Conservation (phyloP, 2,113 vertebrate genomes). For the Peromyscus maniculatus region DNA sequence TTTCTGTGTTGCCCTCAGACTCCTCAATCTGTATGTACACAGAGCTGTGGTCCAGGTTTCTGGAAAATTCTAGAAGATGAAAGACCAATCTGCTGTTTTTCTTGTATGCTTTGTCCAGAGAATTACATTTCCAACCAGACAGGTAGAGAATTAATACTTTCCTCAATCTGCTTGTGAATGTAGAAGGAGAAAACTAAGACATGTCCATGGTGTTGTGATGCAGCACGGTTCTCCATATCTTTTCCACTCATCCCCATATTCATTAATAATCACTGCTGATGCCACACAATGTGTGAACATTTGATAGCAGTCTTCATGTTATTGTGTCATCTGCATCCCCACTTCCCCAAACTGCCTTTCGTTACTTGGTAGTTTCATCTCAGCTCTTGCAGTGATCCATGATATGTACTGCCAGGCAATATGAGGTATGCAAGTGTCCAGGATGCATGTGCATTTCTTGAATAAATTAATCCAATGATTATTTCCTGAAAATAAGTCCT, state of each 20-base stretch:
- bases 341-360: not conserved
- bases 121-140: too few species aligned
- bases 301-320: not conserved
- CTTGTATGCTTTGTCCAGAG: too few species aligned
- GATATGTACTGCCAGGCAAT: not conserved
- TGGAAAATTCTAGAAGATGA: too few species aligned
- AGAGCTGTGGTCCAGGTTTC: too few species aligned
- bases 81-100: too few species aligned
- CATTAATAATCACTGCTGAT: not conserved
- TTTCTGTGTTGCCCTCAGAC: too few species aligned
- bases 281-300: not conserved
- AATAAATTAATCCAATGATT: not conserved
- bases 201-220: too few species aligned
- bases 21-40: too few species aligned
- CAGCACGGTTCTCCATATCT: too few species aligned
- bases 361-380: not conserved
- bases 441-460: not conserved
- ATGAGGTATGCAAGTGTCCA: not conserved
- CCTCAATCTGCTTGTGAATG: too few species aligned
- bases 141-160: too few species aligned
- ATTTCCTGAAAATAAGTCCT: not conserved
- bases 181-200: not conserved
- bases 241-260: not conserved
- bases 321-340: not conserved
- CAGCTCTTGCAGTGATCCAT: not conserved